These are phyloP conservation scores for Abramis brama DNA, from an alignment of 2,113 vertebrate genomes.

Conservation along the genomic window DNA sequence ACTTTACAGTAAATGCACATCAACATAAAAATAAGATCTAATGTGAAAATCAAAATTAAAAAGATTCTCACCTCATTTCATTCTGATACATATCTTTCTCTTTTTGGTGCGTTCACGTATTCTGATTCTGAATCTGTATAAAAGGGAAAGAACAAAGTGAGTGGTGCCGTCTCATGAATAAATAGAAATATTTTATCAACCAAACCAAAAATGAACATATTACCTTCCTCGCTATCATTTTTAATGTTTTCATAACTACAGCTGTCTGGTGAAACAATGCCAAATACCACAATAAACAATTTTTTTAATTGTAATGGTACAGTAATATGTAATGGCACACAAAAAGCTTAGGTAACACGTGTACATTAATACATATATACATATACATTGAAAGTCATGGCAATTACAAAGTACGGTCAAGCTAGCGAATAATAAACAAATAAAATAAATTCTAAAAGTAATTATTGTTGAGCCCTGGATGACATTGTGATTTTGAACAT, in stretches of 20 bases:
- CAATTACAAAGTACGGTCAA: too few species aligned
- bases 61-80: not conserved
- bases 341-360: too few species aligned
- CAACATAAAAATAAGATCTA: too few species aligned
- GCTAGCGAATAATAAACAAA: too few species aligned
- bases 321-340: too few species aligned
- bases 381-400: too few species aligned
- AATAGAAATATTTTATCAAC: not conserved
- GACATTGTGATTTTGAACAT: not conserved
- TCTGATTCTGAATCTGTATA: slow-evolving; percentile 56
- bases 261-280: slow-evolving; percentile 27
- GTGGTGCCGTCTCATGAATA: not conserved
- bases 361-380: too few species aligned
- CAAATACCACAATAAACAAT: not conserved
- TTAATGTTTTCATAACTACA: slow-evolving; percentile 46
- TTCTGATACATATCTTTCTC: not conserved
- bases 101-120: slow-evolving; percentile 49
- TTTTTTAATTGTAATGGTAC: too few species aligned
- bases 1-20: too few species aligned
- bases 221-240: not conserved
- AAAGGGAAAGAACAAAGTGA: slow-evolving; percentile 14
- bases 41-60: not conserved
- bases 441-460: too few species aligned
- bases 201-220: not conserved
- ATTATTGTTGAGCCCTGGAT: not conserved